Conservation (phyloP, 2,797 vertebrate genomes). For the Ceryle rudis region DNA sequence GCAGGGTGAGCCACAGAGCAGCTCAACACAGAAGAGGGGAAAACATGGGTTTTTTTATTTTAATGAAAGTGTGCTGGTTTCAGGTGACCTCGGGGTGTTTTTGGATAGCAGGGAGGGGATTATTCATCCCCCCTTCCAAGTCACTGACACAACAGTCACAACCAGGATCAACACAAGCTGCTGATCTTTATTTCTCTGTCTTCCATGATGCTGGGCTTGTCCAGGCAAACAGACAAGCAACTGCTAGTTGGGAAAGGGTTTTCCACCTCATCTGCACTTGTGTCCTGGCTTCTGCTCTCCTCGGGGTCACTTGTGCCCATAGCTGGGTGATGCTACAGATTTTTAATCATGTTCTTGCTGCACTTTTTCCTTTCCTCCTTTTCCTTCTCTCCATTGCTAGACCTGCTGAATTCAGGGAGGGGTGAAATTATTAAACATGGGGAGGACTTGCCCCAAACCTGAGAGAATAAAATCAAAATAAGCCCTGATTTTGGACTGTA, state of each 20-base stretch:
- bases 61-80: constrained; percentile 66
- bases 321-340: not conserved
- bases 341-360: not conserved
- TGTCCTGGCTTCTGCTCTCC: not conserved
- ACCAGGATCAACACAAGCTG: not conserved
- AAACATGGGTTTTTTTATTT: not conserved
- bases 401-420: not conserved
- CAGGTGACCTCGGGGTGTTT: constrained; percentile 69
- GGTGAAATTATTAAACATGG: not conserved
- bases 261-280: not conserved
- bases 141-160: constrained; percentile 41
- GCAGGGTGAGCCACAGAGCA: constrained; percentile 59
- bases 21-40: constrained; percentile 66
- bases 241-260: not conserved
- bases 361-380: not conserved
- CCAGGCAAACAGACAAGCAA: constrained; percentile 39
- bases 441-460: not conserved
- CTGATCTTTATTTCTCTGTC: constrained; percentile 11
- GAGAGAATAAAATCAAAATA: not conserved
- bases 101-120: not conserved
- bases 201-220: constrained; percentile 48
- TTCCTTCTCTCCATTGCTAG: not conserved
- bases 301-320: not conserved
- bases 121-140: not conserved
- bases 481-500: not conserved